Evolutionary conservation across 2,113 vertebrate genomes (phyloP).

Genomic region (Neogobius melanostomus): DNA sequence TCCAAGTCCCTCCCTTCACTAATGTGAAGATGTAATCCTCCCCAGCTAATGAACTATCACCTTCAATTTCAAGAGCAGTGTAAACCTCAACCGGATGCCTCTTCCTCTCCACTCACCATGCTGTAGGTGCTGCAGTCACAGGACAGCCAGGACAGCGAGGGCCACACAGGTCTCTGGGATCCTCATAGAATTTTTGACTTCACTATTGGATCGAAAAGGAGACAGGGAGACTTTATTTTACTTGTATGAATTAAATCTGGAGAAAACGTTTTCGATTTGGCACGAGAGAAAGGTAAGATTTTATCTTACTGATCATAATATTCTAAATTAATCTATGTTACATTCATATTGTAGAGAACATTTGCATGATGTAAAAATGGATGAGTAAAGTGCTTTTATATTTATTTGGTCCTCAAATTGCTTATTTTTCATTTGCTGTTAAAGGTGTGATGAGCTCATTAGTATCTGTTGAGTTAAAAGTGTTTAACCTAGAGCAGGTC

Average conservation of each 20-base stretch:
- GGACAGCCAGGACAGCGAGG: slow-evolving; percentile 1
- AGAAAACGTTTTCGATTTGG: slow-evolving; percentile 5
- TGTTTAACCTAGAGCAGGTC: neutral
- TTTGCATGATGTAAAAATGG: too few relatives aligned
- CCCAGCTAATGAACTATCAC: slow-evolving; percentile 53
- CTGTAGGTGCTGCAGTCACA: slow-evolving; percentile 12
- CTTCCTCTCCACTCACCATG: slow-evolving; percentile 26
- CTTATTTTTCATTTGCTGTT: neutral
- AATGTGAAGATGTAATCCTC: slow-evolving; percentile 65
- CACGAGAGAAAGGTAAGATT: slow-evolving; percentile 39
- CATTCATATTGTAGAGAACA: too few relatives aligned
- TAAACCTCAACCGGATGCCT: slow-evolving; percentile 36
- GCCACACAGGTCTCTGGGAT: neutral
- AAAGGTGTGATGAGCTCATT: neutral
- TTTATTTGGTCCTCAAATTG: neutral
- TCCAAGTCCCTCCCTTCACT: slow-evolving; percentile 45
- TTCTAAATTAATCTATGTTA: too few relatives aligned
- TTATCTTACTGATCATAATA: neutral
- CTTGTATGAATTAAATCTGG: neutral
- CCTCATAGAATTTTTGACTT: slow-evolving; percentile 3
- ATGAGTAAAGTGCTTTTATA: neutral
- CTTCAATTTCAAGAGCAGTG: slow-evolving; percentile 59
- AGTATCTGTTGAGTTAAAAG: neutral
- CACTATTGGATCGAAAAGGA: slow-evolving; percentile 27
- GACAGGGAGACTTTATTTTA: neutral